Conservation (phyloP, 2,113 vertebrate genomes). For the Equus quagga region DNA sequence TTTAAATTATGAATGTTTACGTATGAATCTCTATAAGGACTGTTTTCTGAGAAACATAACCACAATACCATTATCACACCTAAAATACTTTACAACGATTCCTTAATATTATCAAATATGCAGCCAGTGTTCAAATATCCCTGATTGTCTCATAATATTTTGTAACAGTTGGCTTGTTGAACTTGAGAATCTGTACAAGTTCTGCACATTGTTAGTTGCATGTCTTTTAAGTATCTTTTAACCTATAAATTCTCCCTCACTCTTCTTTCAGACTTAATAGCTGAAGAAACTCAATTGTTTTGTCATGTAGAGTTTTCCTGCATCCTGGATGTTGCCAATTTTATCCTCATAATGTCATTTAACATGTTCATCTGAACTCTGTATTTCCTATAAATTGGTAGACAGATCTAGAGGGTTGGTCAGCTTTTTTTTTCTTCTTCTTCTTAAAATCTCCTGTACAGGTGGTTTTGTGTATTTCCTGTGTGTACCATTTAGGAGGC, state of each 20-base stretch:
- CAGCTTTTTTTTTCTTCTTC: background rate
- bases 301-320: background rate
- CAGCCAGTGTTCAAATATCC: background rate
- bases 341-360: background rate
- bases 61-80: background rate
- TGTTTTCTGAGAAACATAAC: background rate
- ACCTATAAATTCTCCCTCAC: background rate
- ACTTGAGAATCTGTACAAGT: slow-evolving; percentile 28
- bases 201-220: background rate
- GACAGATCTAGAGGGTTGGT: background rate
- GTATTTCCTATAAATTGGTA: background rate
- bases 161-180: background rate
- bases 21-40: background rate
- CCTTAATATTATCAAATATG: background rate
- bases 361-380: background rate
- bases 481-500: background rate
- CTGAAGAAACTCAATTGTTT: background rate
- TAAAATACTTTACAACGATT: background rate
- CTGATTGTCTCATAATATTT: background rate
- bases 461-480: background rate
- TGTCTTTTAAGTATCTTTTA: background rate
- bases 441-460: background rate
- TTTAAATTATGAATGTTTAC: slow-evolving; percentile 44
- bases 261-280: slow-evolving; percentile 25
- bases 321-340: slow-evolving; percentile 31